A percentile compares a stretch with the other conserved stretches of the same genome.
phyloP scores from a whole-genome alignment of 1,140 invertebrate species.

The Linepithema humile region DNA sequence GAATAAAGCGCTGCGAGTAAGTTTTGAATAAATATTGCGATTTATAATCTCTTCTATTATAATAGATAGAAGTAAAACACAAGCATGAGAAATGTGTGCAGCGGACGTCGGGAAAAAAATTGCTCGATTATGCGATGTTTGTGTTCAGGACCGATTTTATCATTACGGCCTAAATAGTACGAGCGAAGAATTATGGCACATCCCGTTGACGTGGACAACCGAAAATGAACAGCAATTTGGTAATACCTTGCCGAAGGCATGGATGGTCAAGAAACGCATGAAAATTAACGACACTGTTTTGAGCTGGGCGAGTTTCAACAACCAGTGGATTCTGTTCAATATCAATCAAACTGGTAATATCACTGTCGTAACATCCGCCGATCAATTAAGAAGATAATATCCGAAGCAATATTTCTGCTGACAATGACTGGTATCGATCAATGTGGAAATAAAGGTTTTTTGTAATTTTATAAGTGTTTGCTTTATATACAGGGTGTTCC shows the following conservation, averaged over 20 bases:
- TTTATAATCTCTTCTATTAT: background rate
- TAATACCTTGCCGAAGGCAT: conserved; percentile 57
- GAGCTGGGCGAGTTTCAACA: conserved; percentile 19
- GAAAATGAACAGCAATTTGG: conserved; percentile 55
- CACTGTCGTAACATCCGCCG: conserved; percentile 18
- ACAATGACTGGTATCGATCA: conserved; percentile 20
- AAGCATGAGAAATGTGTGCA: background rate
- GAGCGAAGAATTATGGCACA: conserved; percentile 58
- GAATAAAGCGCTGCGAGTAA: background rate
- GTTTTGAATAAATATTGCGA: background rate
- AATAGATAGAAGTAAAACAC: conserved; percentile 11
- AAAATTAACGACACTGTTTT: conserved; percentile 59
- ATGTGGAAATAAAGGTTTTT: conserved; percentile 32
- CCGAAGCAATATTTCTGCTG: conserved; percentile 20
- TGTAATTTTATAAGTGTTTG: conserved; percentile 1
- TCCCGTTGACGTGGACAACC: conserved; percentile 67
- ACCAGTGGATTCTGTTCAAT: conserved; percentile 70
- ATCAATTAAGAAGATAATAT: conserved; percentile 41
- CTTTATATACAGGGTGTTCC: background rate
- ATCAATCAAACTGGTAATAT: conserved; percentile 66
- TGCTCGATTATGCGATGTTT: conserved; percentile 55
- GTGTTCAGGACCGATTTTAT: conserved; percentile 62
- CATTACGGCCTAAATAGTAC: conserved; percentile 39
- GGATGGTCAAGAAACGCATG: conserved; percentile 57
- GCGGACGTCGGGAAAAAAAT: conserved; percentile 41